Percentiles rank a stretch among this genome's conserved stretches.
phyloP scores from a whole-genome alignment of 2,113 vertebrate species.

The Serilophus lunatus region DNA sequence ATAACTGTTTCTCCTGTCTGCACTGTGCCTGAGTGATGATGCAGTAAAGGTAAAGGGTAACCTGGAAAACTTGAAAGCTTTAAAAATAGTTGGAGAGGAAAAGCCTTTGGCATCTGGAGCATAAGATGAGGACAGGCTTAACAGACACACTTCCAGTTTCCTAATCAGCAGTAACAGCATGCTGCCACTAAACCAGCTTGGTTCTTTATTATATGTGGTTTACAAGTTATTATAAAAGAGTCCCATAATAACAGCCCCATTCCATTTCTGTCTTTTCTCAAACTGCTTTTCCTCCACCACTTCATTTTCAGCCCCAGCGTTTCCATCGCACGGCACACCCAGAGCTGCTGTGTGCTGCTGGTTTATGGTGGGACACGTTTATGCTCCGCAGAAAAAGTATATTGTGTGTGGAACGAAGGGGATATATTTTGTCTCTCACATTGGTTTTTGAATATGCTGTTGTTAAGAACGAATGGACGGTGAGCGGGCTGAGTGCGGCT shows the following conservation, averaged over 20 bases:
- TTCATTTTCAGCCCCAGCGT: not conserved
- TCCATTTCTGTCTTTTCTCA: not conserved
- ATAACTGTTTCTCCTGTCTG: not conserved
- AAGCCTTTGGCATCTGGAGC: not conserved
- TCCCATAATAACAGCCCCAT: not conserved
- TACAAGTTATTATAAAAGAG: not conserved
- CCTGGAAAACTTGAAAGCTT: not conserved
- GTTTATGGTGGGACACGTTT: not conserved
- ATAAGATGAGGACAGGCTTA: not conserved
- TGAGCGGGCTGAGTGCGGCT: rapidly evolving
- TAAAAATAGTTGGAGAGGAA: not conserved
- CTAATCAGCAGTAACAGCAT: not conserved
- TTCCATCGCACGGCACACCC: not conserved
- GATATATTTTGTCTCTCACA: not conserved
- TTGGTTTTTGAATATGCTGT: not conserved
- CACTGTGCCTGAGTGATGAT: rapidly evolving
- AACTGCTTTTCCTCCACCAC: not conserved
- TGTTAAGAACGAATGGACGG: not conserved
- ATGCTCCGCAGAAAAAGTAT: not conserved
- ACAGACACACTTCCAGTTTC: not conserved
- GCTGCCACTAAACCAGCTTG: not conserved
- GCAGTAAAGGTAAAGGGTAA: not conserved
- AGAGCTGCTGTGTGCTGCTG: not conserved
- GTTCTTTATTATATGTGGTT: not conserved
- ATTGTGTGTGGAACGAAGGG: not conserved